phyloP scores from a whole-genome alignment of 2,797 vertebrate genomes.

The Pempheris klunzingeri region DNA sequence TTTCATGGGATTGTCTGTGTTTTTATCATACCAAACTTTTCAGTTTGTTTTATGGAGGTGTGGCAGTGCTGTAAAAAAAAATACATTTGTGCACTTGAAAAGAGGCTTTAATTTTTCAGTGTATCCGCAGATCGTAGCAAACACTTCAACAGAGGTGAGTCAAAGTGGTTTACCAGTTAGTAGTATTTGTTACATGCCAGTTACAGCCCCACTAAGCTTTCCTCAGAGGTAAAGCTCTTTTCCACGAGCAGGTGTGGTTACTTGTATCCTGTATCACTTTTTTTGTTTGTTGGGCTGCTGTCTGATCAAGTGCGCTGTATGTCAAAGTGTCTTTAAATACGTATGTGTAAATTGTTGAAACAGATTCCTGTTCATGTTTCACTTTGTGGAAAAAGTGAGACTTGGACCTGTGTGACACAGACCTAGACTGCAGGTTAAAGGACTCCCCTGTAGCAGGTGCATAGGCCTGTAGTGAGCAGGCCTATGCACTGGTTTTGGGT shows the following conservation, averaged over 20 bases:
- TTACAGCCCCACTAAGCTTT: too few relatives aligned
- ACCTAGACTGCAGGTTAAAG: slow-evolving; percentile 15
- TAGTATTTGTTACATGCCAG: too few relatives aligned
- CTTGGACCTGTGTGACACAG: background rate
- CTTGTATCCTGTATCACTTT: too few relatives aligned
- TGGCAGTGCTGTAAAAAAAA: slow-evolving; percentile 14
- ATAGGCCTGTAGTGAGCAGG: background rate
- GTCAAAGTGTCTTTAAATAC: background rate
- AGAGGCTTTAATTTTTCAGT: background rate
- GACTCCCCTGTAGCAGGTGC: slow-evolving; percentile 18
- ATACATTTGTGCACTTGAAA: background rate
- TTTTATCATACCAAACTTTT: slow-evolving; percentile 12
- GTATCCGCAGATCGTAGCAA: background rate
- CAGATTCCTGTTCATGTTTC: background rate
- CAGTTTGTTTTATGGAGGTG: slow-evolving; percentile 24
- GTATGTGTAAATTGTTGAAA: background rate
- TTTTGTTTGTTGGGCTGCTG: background rate
- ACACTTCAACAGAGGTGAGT: too few relatives aligned
- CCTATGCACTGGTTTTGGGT: slow-evolving; percentile 34
- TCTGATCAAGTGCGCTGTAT: background rate
- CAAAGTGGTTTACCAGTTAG: too few relatives aligned
- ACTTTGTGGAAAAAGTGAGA: background rate
- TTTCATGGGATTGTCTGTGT: slow-evolving; percentile 8
- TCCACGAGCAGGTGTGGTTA: too few relatives aligned
- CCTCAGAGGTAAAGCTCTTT: too few relatives aligned